Evolutionary conservation across 2,797 vertebrate species (phyloP).

Genomic region (Myotis findleyi): DNA sequence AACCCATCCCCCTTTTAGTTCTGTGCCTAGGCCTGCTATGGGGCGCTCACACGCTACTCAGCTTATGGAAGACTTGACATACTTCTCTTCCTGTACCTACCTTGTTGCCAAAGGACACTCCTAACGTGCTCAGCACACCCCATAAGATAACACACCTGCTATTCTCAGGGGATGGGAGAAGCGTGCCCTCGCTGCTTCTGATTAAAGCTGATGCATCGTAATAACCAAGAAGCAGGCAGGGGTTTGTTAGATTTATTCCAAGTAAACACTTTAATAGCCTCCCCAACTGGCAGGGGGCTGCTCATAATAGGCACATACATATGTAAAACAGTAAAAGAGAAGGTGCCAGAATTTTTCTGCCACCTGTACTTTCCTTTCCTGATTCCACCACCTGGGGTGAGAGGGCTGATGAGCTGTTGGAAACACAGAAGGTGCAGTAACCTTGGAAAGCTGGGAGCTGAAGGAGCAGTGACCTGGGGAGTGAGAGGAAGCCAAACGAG

Average conservation of each 20-base stretch:
- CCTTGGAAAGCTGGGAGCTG: slow-evolving; percentile 35
- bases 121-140: slow-evolving; percentile 7
- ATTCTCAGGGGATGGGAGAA: not conserved
- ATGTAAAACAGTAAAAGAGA: slow-evolving; percentile 68
- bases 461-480: not conserved
- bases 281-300: slow-evolving; percentile 52
- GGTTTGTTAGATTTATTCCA: slow-evolving; percentile 50
- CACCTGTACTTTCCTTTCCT: slow-evolving; percentile 41
- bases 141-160: slow-evolving; percentile 22
- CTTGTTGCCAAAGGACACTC: slow-evolving; percentile 2
- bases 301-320: slow-evolving; percentile 39
- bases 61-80: not conserved
- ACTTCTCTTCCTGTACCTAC: not conserved
- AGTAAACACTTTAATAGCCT: slow-evolving; percentile 61
- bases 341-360: slow-evolving; percentile 47
- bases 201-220: slow-evolving; percentile 29
- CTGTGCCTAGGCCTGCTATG: not conserved
- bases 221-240: slow-evolving; percentile 35
- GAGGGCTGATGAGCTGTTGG: not conserved
- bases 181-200: not conserved
- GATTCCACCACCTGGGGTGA: slow-evolving; percentile 52
- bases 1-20: not conserved
- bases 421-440: slow-evolving; percentile 39
- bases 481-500: not conserved
- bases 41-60: not conserved